A percentile compares a stretch with the other conserved stretches of the same genome.
These are phyloP conservation scores for Parazoanthus atlanticus DNA, from an alignment of 92 coral and sea anemone species.

Conservation along the genomic window DNA sequence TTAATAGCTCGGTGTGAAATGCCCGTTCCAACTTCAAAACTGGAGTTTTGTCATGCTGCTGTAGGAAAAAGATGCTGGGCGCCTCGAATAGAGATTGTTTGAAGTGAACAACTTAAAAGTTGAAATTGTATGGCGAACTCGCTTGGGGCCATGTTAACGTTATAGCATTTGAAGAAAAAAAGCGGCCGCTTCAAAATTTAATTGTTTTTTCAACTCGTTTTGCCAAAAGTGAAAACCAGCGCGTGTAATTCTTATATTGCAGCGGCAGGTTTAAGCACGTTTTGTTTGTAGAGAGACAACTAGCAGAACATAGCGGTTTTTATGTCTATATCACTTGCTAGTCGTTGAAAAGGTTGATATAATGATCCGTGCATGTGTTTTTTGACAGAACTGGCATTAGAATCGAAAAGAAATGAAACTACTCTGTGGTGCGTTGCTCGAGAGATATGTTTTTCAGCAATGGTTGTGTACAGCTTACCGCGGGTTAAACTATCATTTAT, in stretches of 20 bases:
- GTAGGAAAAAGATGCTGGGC: background rate
- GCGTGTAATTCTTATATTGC: no score
- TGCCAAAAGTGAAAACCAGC: background rate
- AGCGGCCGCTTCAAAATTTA: background rate
- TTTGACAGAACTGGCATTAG: background rate
- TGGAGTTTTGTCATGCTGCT: background rate
- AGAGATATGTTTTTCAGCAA: background rate
- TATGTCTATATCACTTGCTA: background rate
- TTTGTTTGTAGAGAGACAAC: no score
- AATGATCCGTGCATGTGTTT: background rate
- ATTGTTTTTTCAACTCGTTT: background rate
- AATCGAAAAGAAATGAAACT: background rate
- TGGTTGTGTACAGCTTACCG: background rate
- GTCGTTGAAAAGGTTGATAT: background rate
- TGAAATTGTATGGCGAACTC: background rate
- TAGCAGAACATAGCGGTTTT: no score
- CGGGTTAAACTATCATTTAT: slow-evolving; percentile 2
- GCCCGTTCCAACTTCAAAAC: background rate
- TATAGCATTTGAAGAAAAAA: background rate
- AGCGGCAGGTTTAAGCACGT: no score
- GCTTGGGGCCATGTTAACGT: background rate
- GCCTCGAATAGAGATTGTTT: slow-evolving; percentile 2
- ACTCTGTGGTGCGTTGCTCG: background rate
- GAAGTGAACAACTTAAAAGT: slow-evolving; percentile 1
- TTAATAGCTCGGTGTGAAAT: background rate